Evolutionary conservation across 2,797 vertebrate species (phyloP).

Genomic region (Apodemus agrarius): DNA sequence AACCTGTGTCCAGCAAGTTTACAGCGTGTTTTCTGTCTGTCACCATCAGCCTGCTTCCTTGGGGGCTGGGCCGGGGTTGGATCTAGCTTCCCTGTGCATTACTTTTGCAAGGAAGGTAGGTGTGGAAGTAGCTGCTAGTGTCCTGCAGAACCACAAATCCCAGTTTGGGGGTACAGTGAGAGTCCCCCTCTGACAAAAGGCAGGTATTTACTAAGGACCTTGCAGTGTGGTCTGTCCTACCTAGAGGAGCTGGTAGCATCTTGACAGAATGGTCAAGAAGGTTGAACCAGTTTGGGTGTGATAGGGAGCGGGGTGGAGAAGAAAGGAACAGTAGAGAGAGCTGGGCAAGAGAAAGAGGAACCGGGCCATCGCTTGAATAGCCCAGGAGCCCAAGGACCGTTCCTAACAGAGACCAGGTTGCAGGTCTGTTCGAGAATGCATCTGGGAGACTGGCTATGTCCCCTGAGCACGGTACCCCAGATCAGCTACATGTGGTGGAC

Average conservation of each 20-base stretch:
- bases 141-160: neutral
- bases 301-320: accelerated
- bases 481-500: neutral
- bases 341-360: no score
- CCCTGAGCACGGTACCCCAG: neutral
- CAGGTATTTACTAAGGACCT: neutral
- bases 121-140: accelerated
- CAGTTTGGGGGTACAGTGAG: neutral
- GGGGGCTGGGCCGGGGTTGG: neutral
- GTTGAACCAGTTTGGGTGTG: neutral
- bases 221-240: accelerated
- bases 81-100: neutral
- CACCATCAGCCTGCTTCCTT: neutral
- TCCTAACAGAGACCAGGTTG: accelerated
- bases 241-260: accelerated
- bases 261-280: neutral
- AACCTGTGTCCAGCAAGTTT: accelerated
- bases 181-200: neutral
- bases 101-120: neutral
- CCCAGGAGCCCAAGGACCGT: neutral
- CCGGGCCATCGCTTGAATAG: neutral
- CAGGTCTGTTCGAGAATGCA: neutral
- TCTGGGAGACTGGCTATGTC: accelerated
- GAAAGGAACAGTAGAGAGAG: no score
- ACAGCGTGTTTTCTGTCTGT: neutral